Percentiles rank a stretch among this genome's conserved stretches.
These are phyloP conservation scores for Drosophila eugracilis DNA, from an alignment of 1,140 invertebrate genomes.

Conservation along the genomic window DNA sequence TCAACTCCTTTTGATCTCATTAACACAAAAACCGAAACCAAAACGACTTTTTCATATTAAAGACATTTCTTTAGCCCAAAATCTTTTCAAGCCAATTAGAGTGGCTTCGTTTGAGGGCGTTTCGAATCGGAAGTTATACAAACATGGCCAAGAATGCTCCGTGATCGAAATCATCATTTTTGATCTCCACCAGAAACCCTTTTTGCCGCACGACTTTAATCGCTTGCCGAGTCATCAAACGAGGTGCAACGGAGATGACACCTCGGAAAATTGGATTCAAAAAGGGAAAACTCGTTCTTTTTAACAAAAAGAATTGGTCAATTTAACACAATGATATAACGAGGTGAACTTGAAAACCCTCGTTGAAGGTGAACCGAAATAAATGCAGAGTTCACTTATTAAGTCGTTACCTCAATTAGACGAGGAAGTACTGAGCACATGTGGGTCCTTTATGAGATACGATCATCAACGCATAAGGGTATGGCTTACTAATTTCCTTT, in stretches of 20 bases:
- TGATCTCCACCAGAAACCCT: constrained; percentile 21
- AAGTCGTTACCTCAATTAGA: constrained; percentile 70
- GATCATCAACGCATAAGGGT: constrained; percentile 14
- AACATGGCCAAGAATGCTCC: constrained; percentile 34
- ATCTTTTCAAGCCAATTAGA: constrained; percentile 57
- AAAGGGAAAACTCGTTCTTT: constrained; percentile 15
- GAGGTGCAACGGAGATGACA: constrained; percentile 74
- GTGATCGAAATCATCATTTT: constrained; percentile 40
- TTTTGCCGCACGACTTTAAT: constrained; percentile 42
- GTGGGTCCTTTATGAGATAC: constrained; percentile 24
- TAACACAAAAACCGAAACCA: constrained; percentile 25
- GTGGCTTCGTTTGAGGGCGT: constrained; percentile 26
- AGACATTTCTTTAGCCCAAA: constrained; percentile 17
- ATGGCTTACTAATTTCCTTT: constrained; percentile 73
- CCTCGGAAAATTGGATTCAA: constrained; percentile 56
- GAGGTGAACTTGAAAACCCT: constrained; percentile 41
- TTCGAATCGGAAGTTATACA: constrained; percentile 71
- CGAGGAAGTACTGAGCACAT: constrained; percentile 54
- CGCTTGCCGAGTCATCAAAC: constrained; percentile 70
- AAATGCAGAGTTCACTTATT: constrained; percentile 43
- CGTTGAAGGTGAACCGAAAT: constrained; percentile 5
- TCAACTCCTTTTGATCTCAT: constrained; percentile 40
- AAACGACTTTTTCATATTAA: constrained; percentile 15
- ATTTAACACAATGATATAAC: constrained; percentile 76
- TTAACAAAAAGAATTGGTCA: constrained; percentile 59